Percentiles rank a stretch among this genome's conserved stretches.
These are phyloP conservation scores for Hippocampus mohnikei DNA, from an alignment of 2,113 vertebrate genomes.

Conservation along the genomic window DNA sequence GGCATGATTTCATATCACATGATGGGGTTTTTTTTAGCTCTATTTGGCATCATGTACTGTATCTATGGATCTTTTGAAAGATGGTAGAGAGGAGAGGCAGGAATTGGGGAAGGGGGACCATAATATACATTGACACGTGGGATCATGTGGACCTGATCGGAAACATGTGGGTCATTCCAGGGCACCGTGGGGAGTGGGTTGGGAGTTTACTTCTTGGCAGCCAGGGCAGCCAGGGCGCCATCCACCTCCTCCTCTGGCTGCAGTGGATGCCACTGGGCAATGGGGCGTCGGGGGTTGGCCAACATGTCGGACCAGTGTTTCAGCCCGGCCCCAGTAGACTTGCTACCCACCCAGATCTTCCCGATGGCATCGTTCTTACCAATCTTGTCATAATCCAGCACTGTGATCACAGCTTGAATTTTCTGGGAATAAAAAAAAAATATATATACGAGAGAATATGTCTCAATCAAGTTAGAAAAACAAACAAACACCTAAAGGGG, in stretches of 20 bases:
- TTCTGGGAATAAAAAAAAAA: slow-evolving; percentile 71
- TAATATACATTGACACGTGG: slow-evolving; percentile 56
- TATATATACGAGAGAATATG: background rate
- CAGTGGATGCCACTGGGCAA: slow-evolving; percentile 97
- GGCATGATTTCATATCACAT: slow-evolving; percentile 53
- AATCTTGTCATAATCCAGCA: slow-evolving; percentile 97
- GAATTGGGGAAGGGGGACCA: slow-evolving; percentile 18
- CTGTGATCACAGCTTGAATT: slow-evolving; percentile 94
- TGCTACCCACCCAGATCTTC: slow-evolving; percentile 92
- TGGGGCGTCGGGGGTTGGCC: slow-evolving; percentile 93
- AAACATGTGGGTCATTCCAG: slow-evolving; percentile 33
- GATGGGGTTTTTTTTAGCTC: slow-evolving; percentile 43
- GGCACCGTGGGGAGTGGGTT: slow-evolving; percentile 21
- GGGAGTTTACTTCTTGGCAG: slow-evolving; percentile 86
- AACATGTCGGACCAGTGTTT: slow-evolving; percentile 98
- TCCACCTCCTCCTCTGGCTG: slow-evolving; percentile 97
- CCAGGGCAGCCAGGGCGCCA: slow-evolving; percentile 78
- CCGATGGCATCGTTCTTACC: slow-evolving; percentile 98
- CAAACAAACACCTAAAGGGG: too few relatives aligned
- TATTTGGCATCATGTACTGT: slow-evolving; percentile 55
- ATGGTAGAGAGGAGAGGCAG: slow-evolving; percentile 11
- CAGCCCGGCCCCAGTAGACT: slow-evolving; percentile 86
- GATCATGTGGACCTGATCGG: slow-evolving; percentile 27
- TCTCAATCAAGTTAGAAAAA: slow-evolving; percentile 1
- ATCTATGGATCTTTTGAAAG: slow-evolving; percentile 54